Evolutionary conservation across 2,888 invertebrate genomes (phyloP).

Genomic region (Nymphalis c-album): DNA sequence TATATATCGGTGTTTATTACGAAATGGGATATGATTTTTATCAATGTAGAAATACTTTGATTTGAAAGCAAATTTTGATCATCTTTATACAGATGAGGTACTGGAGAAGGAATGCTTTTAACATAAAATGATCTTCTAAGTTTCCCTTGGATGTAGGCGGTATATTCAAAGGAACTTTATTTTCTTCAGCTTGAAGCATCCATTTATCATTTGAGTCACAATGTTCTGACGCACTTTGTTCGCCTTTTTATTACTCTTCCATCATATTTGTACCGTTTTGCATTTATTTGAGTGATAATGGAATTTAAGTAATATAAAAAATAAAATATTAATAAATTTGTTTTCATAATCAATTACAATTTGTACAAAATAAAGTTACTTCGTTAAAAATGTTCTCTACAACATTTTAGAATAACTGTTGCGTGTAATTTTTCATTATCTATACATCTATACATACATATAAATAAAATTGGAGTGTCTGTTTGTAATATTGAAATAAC

Average conservation of each 20-base stretch:
- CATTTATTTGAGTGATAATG: not conserved
- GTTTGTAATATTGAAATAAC: no score
- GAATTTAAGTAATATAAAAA: not conserved
- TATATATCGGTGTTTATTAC: no score
- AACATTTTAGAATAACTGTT: no score
- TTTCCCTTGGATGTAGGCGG: not conserved
- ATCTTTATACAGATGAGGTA: not conserved
- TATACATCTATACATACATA: no score
- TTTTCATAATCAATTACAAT: no score
- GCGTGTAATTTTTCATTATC: no score
- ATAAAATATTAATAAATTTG: no score
- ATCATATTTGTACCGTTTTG: not conserved
- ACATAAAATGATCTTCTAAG: slow-evolving; percentile 2
- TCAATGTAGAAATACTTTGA: not conserved
- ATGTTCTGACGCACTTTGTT: slow-evolving; percentile 10
- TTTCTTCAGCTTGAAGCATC: slow-evolving; percentile 8
- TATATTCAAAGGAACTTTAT: not conserved
- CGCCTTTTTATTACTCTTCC: slow-evolving; percentile 7
- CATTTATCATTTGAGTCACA: slow-evolving; percentile 19
- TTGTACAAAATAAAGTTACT: no score
- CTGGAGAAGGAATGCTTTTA: slow-evolving; percentile 1
- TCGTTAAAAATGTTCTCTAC: no score
- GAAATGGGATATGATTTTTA: not conserved
- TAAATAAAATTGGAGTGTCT: no score
- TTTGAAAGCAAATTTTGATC: not conserved